A percentile compares a stretch with the other conserved stretches of the same genome.
Evolutionary conservation across 2,113 vertebrate species (phyloP).

Genomic region (Nesoenas mayeri): DNA sequence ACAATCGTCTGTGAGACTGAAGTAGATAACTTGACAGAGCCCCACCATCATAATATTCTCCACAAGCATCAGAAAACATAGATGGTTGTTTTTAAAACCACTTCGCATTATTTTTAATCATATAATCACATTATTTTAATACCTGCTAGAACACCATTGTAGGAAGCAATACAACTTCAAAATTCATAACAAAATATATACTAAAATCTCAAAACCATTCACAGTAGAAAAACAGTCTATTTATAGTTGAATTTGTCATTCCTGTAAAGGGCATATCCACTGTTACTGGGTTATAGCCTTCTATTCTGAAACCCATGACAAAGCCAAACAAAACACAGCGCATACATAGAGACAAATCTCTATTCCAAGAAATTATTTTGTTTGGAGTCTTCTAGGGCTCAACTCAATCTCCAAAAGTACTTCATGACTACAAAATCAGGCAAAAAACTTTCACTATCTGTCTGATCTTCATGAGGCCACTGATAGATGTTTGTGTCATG

Average conservation of each 20-base stretch:
- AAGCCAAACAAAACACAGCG: constrained; percentile 66
- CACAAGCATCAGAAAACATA: not conserved
- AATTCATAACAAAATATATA: not conserved
- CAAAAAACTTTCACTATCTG: not conserved
- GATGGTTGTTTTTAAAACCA: not conserved
- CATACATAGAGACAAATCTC: constrained; percentile 18
- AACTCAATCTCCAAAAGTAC: constrained; percentile 11
- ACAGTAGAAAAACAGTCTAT: constrained; percentile 48
- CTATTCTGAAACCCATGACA: constrained; percentile 44
- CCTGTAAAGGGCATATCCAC: constrained; percentile 55
- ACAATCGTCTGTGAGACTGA: not conserved
- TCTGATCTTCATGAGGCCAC: not conserved
- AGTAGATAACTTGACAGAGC: not conserved
- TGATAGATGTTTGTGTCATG: not conserved
- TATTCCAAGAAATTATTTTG: constrained; percentile 66
- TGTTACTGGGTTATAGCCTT: constrained; percentile 25
- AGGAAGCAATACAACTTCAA: not conserved
- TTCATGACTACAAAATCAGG: not conserved
- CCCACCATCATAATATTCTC: not conserved
- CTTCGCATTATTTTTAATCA: not conserved
- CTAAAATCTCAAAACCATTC: constrained; percentile 38
- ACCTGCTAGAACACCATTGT: not conserved
- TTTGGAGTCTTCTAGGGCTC: constrained; percentile 55
- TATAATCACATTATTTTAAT: not conserved
- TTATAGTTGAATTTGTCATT: constrained; percentile 61